Conservation (phyloP, 1,140 invertebrate species). For the Arion vulgaris region DNA sequence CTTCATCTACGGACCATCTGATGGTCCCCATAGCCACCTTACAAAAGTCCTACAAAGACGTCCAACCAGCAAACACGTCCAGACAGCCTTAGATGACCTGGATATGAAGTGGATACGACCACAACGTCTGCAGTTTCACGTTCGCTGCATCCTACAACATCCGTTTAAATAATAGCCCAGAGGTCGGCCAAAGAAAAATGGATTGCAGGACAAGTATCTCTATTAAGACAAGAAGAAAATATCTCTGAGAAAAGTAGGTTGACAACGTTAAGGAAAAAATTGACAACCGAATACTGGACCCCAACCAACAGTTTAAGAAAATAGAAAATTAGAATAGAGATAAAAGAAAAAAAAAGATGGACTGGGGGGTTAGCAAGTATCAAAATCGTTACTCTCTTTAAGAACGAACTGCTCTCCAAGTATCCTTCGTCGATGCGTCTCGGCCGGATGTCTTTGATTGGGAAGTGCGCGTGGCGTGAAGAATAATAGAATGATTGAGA, state of each 20-base stretch:
- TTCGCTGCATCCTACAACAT: conserved; percentile 3
- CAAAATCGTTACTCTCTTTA: not conserved
- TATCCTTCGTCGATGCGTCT: not conserved
- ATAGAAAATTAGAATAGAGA: no score
- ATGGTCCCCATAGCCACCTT: conserved; percentile 6
- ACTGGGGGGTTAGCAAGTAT: not conserved
- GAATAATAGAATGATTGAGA: conserved; percentile 14
- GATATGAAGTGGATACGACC: conserved; percentile 30
- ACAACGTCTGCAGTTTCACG: conserved; percentile 5
- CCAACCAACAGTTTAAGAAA: not conserved
- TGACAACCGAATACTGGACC: not conserved
- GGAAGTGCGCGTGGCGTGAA: conserved; percentile 2
- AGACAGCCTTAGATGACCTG: not conserved
- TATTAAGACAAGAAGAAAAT: conserved; percentile 6
- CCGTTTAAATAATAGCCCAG: conserved; percentile 11
- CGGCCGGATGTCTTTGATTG: not conserved
- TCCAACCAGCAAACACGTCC: not conserved
- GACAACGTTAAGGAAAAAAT: not conserved
- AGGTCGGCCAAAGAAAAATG: not conserved
- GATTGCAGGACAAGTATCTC: not conserved
- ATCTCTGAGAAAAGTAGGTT: not conserved
- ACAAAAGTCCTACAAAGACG: conserved; percentile 9
- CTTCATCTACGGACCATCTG: conserved; percentile 10
- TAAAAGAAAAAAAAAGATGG: no score
- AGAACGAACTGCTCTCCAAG: not conserved